phyloP scores from a whole-genome alignment of 1,140 invertebrate genomes.

The Drepana arcuata region DNA sequence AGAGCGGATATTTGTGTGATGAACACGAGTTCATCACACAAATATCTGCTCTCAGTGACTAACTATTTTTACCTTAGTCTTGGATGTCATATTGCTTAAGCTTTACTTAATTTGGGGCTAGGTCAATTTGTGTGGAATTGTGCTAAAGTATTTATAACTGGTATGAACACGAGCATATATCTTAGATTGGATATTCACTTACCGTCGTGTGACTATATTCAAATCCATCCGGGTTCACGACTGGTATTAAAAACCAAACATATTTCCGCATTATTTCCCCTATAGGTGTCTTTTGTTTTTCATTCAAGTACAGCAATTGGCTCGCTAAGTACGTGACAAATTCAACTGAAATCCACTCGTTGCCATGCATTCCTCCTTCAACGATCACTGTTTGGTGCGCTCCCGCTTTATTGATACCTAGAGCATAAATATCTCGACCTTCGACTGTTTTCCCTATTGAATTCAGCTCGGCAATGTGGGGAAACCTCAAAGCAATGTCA shows the following conservation, averaged over 20 bases:
- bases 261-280: slow-evolving; percentile 49
- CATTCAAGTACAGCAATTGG: slow-evolving; percentile 23
- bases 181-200: too few species aligned
- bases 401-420: slow-evolving; percentile 70
- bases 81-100: too few species aligned
- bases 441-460: slow-evolving; percentile 75
- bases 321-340: slow-evolving; percentile 39
- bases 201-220: slow-evolving; percentile 74
- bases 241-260: slow-evolving; percentile 79
- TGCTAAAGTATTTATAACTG: too few species aligned
- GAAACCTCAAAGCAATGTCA: slow-evolving; percentile 56
- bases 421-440: slow-evolving; percentile 72
- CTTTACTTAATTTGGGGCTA: too few species aligned
- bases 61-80: too few species aligned
- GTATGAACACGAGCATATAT: too few species aligned
- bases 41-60: too few species aligned
- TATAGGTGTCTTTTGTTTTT: slow-evolving; percentile 65
- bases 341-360: slow-evolving; percentile 46
- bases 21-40: too few species aligned
- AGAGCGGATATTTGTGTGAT: too few species aligned
- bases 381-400: slow-evolving; percentile 34
- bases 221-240: slow-evolving; percentile 83
- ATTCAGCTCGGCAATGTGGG: slow-evolving; percentile 49
- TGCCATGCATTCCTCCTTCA: slow-evolving; percentile 43
- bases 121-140: too few species aligned